Conservation (phyloP, 2,888 invertebrate genomes). For the Eilema depressum region DNA sequence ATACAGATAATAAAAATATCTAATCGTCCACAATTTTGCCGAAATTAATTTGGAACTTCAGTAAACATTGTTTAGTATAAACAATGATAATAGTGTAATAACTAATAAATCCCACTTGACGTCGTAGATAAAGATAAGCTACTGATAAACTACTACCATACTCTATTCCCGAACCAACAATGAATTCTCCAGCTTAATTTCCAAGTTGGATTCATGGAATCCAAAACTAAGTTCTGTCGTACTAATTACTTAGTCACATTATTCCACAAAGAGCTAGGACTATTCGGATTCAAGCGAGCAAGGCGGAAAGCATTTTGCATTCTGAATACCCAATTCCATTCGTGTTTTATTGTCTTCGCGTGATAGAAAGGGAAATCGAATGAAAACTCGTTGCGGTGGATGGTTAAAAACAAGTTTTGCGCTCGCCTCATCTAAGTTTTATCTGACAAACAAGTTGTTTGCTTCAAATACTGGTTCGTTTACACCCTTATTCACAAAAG, state of each 20-base stretch:
- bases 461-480: neutral
- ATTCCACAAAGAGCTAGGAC: constrained; percentile 38
- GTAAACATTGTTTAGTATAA: constrained; percentile 6
- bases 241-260: constrained; percentile 52
- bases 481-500: neutral
- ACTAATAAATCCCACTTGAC: neutral
- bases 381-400: constrained; percentile 31
- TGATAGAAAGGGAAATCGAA: constrained; percentile 48
- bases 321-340: constrained; percentile 45
- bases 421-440: constrained; percentile 22
- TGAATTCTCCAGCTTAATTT: constrained; percentile 31
- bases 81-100: neutral
- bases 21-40: neutral
- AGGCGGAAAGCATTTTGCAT: constrained; percentile 45
- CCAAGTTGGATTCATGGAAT: constrained; percentile 32
- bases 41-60: neutral
- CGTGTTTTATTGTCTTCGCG: constrained; percentile 50
- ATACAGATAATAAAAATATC: neutral
- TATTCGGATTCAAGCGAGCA: constrained; percentile 34
- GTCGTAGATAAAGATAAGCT: constrained; percentile 13
- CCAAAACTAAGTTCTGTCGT: constrained; percentile 35
- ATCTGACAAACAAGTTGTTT: constrained; percentile 25
- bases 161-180: constrained; percentile 21
- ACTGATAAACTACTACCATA: constrained; percentile 22
- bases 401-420: constrained; percentile 39